Evolutionary conservation across 2,888 invertebrate genomes (phyloP).

Genomic region (Erpobdella octoculata): DNA sequence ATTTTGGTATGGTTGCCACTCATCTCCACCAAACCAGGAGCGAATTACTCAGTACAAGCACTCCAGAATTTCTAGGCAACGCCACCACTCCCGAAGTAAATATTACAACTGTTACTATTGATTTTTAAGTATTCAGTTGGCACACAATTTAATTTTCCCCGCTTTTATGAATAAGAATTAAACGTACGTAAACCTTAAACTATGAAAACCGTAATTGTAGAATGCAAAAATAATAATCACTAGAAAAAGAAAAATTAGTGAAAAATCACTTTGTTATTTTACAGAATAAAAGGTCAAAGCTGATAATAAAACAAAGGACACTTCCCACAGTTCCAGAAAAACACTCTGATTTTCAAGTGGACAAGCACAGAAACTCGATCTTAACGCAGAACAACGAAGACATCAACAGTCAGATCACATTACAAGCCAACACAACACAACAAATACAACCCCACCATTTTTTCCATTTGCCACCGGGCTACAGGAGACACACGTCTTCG

Average conservation of each 20-base stretch:
- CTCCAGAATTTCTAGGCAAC: constrained; percentile 43
- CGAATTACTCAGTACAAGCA: constrained; percentile 45
- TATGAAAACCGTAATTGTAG: background rate
- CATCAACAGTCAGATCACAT: background rate
- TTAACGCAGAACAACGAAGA: background rate
- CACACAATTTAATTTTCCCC: background rate
- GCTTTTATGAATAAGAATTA: background rate
- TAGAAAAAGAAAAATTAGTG: background rate
- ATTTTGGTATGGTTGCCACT: background rate
- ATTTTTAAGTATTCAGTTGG: background rate
- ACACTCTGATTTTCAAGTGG: constrained; percentile 67
- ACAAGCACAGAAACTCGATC: background rate
- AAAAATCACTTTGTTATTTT: background rate
- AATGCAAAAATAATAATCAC: background rate
- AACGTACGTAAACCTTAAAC: background rate
- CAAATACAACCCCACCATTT: constrained; percentile 4
- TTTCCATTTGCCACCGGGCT: constrained; percentile 31
- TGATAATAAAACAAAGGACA: constrained; percentile 72
- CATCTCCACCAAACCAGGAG: background rate
- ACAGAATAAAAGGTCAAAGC: constrained; percentile 31
- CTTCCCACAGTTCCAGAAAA: constrained; percentile 72
- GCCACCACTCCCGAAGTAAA: background rate
- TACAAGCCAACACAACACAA: constrained; percentile 3
- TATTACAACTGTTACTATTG: background rate
- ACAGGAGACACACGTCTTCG: no score